Evolutionary conservation across 2,113 vertebrate genomes (phyloP), one percentile per base, ranked within the genome.

Genomic region (Monopterus albus): DNA sequence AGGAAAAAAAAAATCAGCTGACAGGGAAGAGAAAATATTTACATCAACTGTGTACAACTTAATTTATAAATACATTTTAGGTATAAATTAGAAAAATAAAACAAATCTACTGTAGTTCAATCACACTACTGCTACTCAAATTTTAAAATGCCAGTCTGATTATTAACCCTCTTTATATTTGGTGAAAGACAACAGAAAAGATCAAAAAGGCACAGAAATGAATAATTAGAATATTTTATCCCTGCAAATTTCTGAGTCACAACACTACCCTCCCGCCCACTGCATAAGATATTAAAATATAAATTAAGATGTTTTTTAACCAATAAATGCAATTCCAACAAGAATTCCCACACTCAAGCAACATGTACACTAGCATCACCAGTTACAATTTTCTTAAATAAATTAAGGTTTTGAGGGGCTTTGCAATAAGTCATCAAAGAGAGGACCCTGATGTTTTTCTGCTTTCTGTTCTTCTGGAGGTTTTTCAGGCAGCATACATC

Each of bases 1-100:
- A n/a, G 53, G 40, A 79, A 77, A 86, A 72, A 38, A 78, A 75
- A 86, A 85, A 61, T 85, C 86, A 89, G 89, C 77, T 50, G 66
- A 88, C 47, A 78, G 62, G 72, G 80, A 87, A 85, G 77, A 87
- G 74, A 81, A 91, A 75, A 79, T 93, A 95, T 96, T 94, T 96
- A 96, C 84, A 94, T 85, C 88, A 89, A 89, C 86, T 88, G 92
- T 95, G 92, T 88, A 95, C 91, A 94, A 92, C 82, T 91, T 91
- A 91, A 94, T 94, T 96, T 92, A 97, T 98, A 97, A 96, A 98
- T 97, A 98, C 92, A 94, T 90, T 92, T 93, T 88, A 94, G 79
- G 89, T 93, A 94, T 96, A 94, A 94, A 95, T 92, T 92, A 92
- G 87, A 78, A 86, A 89, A 92, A 91, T 79, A 93, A 78, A 87